phyloP scores from a whole-genome alignment of 1,140 invertebrate species.

The Kradibia gibbosae region DNA sequence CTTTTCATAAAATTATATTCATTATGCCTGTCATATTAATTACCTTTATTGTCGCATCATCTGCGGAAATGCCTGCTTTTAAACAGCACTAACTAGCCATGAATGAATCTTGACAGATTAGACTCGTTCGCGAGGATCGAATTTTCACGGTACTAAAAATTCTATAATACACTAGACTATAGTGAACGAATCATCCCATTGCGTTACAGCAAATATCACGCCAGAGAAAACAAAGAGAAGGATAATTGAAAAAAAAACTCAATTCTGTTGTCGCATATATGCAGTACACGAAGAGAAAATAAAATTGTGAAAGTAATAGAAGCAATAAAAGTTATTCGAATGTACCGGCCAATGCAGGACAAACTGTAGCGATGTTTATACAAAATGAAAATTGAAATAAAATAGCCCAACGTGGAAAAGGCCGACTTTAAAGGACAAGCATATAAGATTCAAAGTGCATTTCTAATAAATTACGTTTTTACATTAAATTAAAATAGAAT shows the following conservation, averaged over 20 bases:
- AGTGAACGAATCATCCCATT: slow-evolving; percentile 26
- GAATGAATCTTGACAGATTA: slow-evolving; percentile 21
- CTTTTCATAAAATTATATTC: background rate
- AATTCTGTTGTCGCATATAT: slow-evolving; percentile 24
- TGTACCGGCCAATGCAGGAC: background rate
- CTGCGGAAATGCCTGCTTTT: background rate
- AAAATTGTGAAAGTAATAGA: background rate
- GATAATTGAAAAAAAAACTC: background rate
- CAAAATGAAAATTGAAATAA: background rate
- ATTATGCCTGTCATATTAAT: background rate
- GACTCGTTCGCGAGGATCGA: slow-evolving; percentile 41
- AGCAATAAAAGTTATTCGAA: background rate
- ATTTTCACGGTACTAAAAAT: slow-evolving; percentile 29
- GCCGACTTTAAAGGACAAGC: no score
- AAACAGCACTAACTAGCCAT: slow-evolving; percentile 12
- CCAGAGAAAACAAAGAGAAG: slow-evolving; percentile 30
- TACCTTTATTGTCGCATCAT: background rate
- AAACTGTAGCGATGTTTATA: background rate
- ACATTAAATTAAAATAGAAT: background rate
- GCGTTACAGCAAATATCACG: slow-evolving; percentile 48
- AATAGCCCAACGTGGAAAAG: background rate
- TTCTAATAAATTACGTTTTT: background rate
- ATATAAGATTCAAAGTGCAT: background rate
- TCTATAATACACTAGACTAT: slow-evolving; percentile 43
- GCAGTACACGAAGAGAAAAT: slow-evolving; percentile 25